A percentile compares a stretch with the other conserved stretches of the same genome.
Evolutionary conservation across 2,797 vertebrate genomes (phyloP).

Genomic region (Cirrhinus molitorella): DNA sequence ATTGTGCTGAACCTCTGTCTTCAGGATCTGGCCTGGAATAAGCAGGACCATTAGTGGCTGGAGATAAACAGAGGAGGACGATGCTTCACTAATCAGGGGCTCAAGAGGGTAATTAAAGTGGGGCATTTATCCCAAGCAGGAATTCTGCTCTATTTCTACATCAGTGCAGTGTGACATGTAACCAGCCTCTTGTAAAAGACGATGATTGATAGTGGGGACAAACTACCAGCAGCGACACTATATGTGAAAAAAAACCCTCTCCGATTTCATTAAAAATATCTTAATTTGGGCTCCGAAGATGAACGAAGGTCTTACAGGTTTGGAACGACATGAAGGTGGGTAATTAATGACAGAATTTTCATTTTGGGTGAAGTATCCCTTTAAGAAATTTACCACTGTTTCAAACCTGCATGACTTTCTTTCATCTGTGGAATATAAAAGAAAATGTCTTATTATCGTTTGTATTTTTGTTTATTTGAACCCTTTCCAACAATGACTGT

Average conservation of each 20-base stretch:
- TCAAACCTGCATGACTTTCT: too few relatives aligned
- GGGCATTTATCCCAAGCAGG: conserved; percentile 48
- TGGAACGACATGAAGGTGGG: too few relatives aligned
- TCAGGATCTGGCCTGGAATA: background rate
- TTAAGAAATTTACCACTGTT: too few relatives aligned
- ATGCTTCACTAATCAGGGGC: conserved; percentile 32
- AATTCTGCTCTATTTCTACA: conserved; percentile 48
- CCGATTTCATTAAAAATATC: too few relatives aligned
- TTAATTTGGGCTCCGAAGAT: too few relatives aligned
- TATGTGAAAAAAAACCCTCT: background rate
- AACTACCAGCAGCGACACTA: background rate
- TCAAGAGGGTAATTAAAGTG: conserved; percentile 47
- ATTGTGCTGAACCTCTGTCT: background rate
- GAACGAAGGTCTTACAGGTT: too few relatives aligned
- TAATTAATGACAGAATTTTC: too few relatives aligned
- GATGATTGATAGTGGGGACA: background rate
- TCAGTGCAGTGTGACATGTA: background rate
- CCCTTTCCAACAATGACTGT: too few relatives aligned
- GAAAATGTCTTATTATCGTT: too few relatives aligned
- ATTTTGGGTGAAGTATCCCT: too few relatives aligned
- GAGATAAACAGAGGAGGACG: conserved; percentile 21
- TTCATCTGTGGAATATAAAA: too few relatives aligned
- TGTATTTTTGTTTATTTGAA: too few relatives aligned
- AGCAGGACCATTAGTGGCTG: background rate
- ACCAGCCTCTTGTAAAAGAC: background rate